A percentile compares a stretch with the other conserved stretches of the same genome.
These are phyloP conservation scores for Chunga burmeisteri DNA, from an alignment of 2,113 vertebrate species.

Conservation along the genomic window DNA sequence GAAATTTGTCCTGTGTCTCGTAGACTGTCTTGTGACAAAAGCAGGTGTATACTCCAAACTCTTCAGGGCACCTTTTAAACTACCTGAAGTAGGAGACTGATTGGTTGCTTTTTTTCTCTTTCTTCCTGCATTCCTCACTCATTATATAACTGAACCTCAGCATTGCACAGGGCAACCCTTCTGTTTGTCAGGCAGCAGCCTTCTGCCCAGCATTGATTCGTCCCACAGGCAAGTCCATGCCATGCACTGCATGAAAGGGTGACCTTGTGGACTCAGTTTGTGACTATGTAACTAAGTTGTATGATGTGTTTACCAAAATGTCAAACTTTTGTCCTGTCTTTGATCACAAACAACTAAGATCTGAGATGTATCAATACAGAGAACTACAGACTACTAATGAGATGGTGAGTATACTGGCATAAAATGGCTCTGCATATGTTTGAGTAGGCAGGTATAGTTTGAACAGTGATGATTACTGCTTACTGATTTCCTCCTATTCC, in stretches of 20 bases:
- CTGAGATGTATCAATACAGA: not conserved
- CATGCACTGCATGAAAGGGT: not conserved
- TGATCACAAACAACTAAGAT: not conserved
- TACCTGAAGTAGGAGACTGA: not conserved
- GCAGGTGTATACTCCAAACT: not conserved
- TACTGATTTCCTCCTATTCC: not conserved
- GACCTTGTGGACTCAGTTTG: not conserved
- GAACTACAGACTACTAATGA: not conserved
- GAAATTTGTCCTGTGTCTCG: not conserved
- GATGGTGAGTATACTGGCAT: accelerated
- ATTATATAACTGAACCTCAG: not conserved
- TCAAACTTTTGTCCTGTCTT: not conserved
- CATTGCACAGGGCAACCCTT: not conserved
- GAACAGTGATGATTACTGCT: not conserved
- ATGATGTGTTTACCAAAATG: not conserved
- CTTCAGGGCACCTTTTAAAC: not conserved
- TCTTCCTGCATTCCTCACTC: not conserved
- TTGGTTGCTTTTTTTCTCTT: not conserved
- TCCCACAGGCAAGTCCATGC: not conserved
- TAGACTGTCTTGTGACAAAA: not conserved
- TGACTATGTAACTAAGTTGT: not conserved
- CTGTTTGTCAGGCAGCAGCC: not conserved
- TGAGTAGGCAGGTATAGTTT: not conserved
- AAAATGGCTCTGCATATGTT: not conserved
- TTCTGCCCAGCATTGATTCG: not conserved